Evolutionary conservation across 2,797 vertebrate genomes (phyloP).

Genomic region (Phataginus tetradactyla): DNA sequence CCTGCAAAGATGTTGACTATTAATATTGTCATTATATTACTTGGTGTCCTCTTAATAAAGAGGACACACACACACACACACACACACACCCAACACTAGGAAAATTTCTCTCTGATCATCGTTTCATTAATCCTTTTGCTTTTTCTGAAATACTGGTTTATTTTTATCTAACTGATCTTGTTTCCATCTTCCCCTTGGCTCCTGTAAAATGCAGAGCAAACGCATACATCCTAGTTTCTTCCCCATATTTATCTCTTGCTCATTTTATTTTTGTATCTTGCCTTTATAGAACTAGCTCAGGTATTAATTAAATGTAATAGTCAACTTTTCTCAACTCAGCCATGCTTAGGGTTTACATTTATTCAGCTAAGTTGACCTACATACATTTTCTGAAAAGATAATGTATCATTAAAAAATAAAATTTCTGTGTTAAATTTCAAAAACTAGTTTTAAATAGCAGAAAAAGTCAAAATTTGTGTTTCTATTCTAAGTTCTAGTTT

Average conservation of each 20-base stretch:
- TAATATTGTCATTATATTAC: background rate
- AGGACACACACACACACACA: background rate
- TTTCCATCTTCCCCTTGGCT: background rate
- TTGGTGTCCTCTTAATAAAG: background rate
- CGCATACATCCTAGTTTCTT: background rate
- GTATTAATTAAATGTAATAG: background rate
- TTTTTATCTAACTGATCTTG: constrained; percentile 14
- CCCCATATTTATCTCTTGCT: background rate
- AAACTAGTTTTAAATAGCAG: constrained; percentile 30
- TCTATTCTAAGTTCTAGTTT: constrained; percentile 52
- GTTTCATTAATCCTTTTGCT: background rate
- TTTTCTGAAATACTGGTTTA: constrained; percentile 11
- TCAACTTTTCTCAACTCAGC: background rate
- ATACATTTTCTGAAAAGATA: background rate
- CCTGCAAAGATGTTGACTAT: background rate
- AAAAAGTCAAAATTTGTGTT: constrained; percentile 22
- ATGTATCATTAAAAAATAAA: constrained; percentile 4
- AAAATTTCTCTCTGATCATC: background rate
- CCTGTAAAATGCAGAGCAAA: constrained; percentile 9
- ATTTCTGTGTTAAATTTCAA: constrained; percentile 41
- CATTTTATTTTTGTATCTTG: constrained; percentile 42
- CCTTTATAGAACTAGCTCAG: constrained; percentile 3
- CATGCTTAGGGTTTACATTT: background rate
- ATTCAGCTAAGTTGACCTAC: background rate
- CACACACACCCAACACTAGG: background rate